phyloP scores from a whole-genome alignment of 2,888 invertebrate species.

The Conops quadrifasciatus region DNA sequence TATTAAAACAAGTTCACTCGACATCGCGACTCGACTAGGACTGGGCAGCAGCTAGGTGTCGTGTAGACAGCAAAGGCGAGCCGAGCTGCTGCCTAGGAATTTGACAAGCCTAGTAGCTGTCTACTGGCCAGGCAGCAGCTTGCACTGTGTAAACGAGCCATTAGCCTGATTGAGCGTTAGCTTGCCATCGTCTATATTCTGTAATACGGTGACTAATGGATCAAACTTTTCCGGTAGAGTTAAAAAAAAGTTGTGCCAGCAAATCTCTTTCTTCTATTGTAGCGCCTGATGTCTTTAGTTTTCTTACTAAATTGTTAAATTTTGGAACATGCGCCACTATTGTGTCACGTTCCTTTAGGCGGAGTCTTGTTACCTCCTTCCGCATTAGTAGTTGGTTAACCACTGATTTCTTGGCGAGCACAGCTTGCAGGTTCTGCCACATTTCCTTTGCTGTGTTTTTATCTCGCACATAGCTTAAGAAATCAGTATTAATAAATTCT shows the following conservation, averaged over 20 bases:
- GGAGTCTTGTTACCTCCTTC: conserved; percentile 35
- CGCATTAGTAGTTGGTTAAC: conserved; percentile 34
- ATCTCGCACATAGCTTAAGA: background rate
- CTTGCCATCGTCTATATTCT: conserved; percentile 6
- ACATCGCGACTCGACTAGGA: no score
- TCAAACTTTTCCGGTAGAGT: conserved; percentile 30
- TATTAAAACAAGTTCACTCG: no score
- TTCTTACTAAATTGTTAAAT: conserved; percentile 30
- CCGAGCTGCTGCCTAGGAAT: no score
- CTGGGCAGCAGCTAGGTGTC: no score
- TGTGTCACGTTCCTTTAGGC: conserved; percentile 24
- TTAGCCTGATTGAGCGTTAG: background rate
- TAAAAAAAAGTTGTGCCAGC: conserved; percentile 23
- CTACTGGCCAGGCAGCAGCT: no score
- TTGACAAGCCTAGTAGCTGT: no score
- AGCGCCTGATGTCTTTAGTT: conserved; percentile 30
- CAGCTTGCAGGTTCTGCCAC: conserved; percentile 28
- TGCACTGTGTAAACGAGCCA: no score
- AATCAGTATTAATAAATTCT: background rate
- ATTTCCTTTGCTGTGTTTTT: conserved; percentile 26
- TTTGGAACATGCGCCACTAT: conserved; percentile 16
- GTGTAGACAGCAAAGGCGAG: no score
- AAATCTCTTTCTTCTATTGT: conserved; percentile 28
- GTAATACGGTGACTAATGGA: conserved; percentile 15
- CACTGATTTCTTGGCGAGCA: conserved; percentile 36